phyloP scores from a whole-genome alignment of 92 coral and sea anemone genomes.

The Epizoanthus ramosus region DNA sequence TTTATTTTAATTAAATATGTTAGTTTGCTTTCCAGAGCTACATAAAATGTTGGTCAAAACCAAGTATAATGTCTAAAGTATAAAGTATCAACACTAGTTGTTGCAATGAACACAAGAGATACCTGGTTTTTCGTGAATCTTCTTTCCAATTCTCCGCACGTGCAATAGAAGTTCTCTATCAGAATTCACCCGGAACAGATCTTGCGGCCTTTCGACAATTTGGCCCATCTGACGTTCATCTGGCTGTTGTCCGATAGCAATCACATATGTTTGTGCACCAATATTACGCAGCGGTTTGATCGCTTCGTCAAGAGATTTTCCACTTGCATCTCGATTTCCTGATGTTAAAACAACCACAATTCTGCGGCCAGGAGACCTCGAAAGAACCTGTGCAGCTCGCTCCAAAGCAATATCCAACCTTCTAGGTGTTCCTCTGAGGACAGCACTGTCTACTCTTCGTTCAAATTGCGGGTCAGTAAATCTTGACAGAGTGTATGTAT shows the following conservation, averaged over 20 bases:
- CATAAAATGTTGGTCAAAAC: too few species aligned
- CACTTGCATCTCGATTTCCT: constrained; percentile 44
- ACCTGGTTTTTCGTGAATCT: constrained; percentile 40
- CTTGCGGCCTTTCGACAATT: constrained; percentile 29
- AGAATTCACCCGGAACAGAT: constrained; percentile 27
- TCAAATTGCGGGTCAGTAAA: constrained; percentile 41
- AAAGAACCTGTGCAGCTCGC: constrained; percentile 57
- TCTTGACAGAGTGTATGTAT: constrained; percentile 17
- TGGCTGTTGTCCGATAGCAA: constrained; percentile 59
- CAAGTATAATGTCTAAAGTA: too few species aligned
- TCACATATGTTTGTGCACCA: constrained; percentile 62
- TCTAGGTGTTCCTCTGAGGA: constrained; percentile 26
- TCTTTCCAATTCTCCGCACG: constrained; percentile 31
- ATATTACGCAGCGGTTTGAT: constrained; percentile 57
- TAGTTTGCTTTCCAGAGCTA: too few species aligned
- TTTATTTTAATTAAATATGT: too few species aligned
- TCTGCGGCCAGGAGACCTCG: constrained; percentile 49
- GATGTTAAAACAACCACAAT: constrained; percentile 58
- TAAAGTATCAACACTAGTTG: neutral
- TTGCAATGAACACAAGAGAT: neutral
- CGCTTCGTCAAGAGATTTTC: constrained; percentile 46
- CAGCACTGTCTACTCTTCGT: constrained; percentile 39
- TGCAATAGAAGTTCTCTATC: constrained; percentile 18
- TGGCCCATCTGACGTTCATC: constrained; percentile 44
- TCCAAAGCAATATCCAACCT: constrained; percentile 59